Base-by-base conservation (phyloP, 2,888 invertebrate species). In the Troides aeacus region DNA sequence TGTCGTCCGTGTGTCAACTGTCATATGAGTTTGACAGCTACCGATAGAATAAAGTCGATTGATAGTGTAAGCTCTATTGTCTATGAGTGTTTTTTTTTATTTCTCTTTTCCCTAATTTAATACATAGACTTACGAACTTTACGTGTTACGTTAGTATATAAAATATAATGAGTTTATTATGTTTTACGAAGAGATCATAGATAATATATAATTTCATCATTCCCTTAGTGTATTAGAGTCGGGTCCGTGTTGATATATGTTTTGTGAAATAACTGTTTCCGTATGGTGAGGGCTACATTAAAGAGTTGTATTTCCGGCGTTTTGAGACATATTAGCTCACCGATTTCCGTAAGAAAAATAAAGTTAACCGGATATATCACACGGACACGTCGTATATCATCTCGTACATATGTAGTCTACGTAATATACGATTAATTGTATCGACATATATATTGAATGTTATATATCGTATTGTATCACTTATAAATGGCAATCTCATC, bases 191-290 rank as follows among this genome's bases (percentile, higher is more conserved):
- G 50, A 53, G 36, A 12, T 57, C 39, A 39, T 68, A n/a, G 30
- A 58, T 62, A 10, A 56, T 64, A n/a, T 66, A 67, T 62, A 62
- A 46, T 36, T 62, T 69, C 70, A 80, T 80, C 83, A 82, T 84
- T 84, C 83, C 82, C 78, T 76, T 80, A 81, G 79, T 72, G 66
- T 70, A 72, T 72, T 78, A 77, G 73, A 73, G 61, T 60, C 58
- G 72, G 71, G 69, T 69, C 65, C 36, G 65, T 69, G 57, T 61
- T 61, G 58, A 60, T 53, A 53, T 18, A 53, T 53, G n/a, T 2
- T 18, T 17, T n/a, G 39, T 39, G 39, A 10, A 10, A 7, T 6
- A 39, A 39, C 10, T 39, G 10, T 39, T 39, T 39, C 39, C 10
- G 39, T 39, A 39, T 39, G 8, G 10, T 39, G 39, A 10, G 10